A percentile compares a stretch with the other conserved stretches of the same genome.
Evolutionary conservation across 2,113 vertebrate genomes (phyloP).

Genomic region (Paramormyrops kingsleyae): DNA sequence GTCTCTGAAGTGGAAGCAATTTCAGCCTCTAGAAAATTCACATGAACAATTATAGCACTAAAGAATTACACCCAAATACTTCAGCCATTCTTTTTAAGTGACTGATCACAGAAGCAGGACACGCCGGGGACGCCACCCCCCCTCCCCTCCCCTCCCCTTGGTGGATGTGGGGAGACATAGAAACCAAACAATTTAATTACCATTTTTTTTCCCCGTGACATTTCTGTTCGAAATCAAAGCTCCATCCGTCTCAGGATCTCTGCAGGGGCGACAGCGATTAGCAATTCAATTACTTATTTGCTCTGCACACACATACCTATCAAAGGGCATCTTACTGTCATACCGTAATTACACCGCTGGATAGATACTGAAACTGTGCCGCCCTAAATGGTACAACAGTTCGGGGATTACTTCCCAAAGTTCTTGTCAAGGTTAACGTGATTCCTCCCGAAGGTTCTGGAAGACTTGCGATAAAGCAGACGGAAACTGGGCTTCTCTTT

Average conservation of each 20-base stretch:
- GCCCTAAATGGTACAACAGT: not conserved
- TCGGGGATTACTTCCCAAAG: not conserved
- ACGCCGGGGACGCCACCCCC: not conserved
- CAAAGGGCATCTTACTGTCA: slow-evolving; percentile 7
- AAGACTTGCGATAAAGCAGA: not conserved
- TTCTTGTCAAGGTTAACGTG: not conserved
- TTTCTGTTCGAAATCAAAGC: not conserved
- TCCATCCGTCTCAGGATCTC: not conserved
- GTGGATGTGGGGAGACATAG: not conserved
- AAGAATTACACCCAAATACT: not conserved
- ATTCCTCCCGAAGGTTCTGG: not conserved
- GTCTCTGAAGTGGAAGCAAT: not conserved
- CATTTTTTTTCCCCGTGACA: not conserved
- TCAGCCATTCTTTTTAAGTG: slow-evolving; percentile 5
- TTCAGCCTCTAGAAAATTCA: not conserved
- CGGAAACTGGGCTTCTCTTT: not conserved
- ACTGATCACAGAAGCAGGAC: not conserved
- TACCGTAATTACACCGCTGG: not conserved
- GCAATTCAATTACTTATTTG: slow-evolving; percentile 2
- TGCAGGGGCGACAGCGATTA: not conserved
- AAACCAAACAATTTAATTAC: slow-evolving; percentile 1
- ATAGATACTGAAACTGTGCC: not conserved
- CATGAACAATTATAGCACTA: not conserved
- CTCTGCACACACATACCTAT: not conserved
- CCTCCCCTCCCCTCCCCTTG: too few species aligned